Base-by-base conservation (phyloP, 2,113 vertebrate genomes). In the Benitochromis conjunctus region DNA sequence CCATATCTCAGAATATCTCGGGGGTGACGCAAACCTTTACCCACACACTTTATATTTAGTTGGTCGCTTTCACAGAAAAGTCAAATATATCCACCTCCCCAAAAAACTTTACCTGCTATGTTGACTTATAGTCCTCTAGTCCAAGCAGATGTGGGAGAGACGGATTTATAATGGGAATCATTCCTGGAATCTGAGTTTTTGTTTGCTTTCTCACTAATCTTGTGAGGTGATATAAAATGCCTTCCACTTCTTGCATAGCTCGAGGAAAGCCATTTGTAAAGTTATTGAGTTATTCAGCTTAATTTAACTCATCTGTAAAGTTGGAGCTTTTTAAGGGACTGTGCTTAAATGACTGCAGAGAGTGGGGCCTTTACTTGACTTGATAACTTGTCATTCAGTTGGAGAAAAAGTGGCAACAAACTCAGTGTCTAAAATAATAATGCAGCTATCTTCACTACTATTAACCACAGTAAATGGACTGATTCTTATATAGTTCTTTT, bases 1-100 rank as follows among this genome's bases (percentile, higher is more conserved):
- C 85, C 53, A 82, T 91, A 90, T 93, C 94, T 92, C 81, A 88
- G 89, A 95, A 94, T 95, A 92, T 92, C 92, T 94, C 26, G 2
- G 55, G 82, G 77, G 78, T 93, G 93, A 94, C 88, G 81, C 88
- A 93, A 90, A 89, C 54, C 79, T 91, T 79, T 89, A 87, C 76
- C 76, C 71, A 64, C 86, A 62, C 82, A 60, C 92, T 94, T 94
- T 94, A 93, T 93, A 88, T 94, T 94, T 93, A 91, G 91, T 89
- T 43, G 34, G 84, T 85, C 74, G 41, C 26, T 62, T 83, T 90
- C 53, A 66, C 46, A 89, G 78, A 90, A 88, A 91, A 89, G 82
- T 79, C 84, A 91, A 94, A 92, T 83, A 83, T 94, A 91, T 91
- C 80, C 69, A 84, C 78, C 38, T 91, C 81, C 46, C 85, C 38